phyloP scores from a whole-genome alignment of 1,140 invertebrate species.

The Magallana ariakensis region DNA sequence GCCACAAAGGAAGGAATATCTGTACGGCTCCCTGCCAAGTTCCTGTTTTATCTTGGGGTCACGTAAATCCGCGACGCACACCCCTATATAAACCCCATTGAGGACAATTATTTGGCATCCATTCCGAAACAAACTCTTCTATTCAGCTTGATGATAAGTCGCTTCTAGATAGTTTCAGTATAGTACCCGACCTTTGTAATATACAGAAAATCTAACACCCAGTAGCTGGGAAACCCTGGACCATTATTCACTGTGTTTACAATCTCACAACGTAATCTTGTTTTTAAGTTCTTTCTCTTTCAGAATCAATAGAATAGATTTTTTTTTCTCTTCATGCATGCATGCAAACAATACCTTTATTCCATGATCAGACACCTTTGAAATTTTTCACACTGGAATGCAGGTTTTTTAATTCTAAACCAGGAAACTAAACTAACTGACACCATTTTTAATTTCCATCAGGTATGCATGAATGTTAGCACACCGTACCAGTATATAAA shows the following conservation, averaged over 20 bases:
- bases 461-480: not conserved
- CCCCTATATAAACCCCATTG: not conserved
- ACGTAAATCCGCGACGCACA: not conserved
- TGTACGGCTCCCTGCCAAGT: not conserved
- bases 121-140: not conserved
- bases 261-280: not conserved
- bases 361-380: not conserved
- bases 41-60: slow-evolving; percentile 31
- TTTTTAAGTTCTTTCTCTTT: not conserved
- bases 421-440: not conserved
- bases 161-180: not conserved
- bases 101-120: slow-evolving; percentile 1
- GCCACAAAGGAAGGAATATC: not conserved
- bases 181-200: too few species aligned
- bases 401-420: slow-evolving; percentile 1
- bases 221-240: not conserved
- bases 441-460: not conserved
- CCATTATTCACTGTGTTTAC: not conserved
- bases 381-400: not conserved
- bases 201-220: not conserved
- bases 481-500: not conserved
- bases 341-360: slow-evolving; percentile 2
- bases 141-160: slow-evolving; percentile 12
- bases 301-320: not conserved
- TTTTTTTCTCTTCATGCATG: not conserved